phyloP scores from a whole-genome alignment of 2,888 invertebrate species.

The Tetropium fuscum region DNA sequence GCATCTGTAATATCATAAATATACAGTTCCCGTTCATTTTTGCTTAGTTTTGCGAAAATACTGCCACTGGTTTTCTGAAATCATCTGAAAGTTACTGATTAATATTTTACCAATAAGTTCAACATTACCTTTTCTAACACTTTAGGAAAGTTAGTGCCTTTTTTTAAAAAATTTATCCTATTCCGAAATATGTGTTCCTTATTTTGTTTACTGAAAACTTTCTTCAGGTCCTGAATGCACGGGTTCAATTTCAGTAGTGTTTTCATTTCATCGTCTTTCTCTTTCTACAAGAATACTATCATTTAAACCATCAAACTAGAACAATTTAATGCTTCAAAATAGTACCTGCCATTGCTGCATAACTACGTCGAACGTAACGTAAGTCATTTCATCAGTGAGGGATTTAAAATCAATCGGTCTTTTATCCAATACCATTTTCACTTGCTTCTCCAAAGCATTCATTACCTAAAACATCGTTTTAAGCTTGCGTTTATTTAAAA shows the following conservation, averaged over 20 bases:
- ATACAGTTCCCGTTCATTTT: constrained; percentile 48
- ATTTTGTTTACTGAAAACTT: constrained; percentile 48
- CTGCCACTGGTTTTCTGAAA: constrained; percentile 50
- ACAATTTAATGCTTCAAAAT: not conserved
- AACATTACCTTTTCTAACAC: constrained; percentile 58
- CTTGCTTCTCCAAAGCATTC: constrained; percentile 58
- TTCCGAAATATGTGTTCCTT: constrained; percentile 53
- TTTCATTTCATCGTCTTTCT: constrained; percentile 55
- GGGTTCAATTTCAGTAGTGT: constrained; percentile 50
- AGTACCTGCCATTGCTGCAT: constrained; percentile 58
- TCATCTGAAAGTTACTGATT: not conserved
- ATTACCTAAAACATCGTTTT: constrained; percentile 51
- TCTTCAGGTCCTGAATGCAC: constrained; percentile 55
- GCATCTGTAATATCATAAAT: constrained; percentile 44
- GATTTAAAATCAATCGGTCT: constrained; percentile 57
- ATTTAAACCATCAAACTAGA: not conserved
- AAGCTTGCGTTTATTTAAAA: not conserved
- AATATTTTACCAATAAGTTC: no score
- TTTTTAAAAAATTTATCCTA: constrained; percentile 53
- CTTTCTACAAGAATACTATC: constrained; percentile 49
- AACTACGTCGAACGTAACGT: constrained; percentile 55
- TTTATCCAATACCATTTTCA: constrained; percentile 55
- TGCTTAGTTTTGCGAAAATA: constrained; percentile 49
- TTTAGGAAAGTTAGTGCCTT: constrained; percentile 57
- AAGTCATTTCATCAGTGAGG: constrained; percentile 55